A percentile compares a stretch with the other conserved stretches of the same genome.
phyloP scores from a whole-genome alignment of 92 coral and sea anemone species.

The Zoanthus sansibaricus region DNA sequence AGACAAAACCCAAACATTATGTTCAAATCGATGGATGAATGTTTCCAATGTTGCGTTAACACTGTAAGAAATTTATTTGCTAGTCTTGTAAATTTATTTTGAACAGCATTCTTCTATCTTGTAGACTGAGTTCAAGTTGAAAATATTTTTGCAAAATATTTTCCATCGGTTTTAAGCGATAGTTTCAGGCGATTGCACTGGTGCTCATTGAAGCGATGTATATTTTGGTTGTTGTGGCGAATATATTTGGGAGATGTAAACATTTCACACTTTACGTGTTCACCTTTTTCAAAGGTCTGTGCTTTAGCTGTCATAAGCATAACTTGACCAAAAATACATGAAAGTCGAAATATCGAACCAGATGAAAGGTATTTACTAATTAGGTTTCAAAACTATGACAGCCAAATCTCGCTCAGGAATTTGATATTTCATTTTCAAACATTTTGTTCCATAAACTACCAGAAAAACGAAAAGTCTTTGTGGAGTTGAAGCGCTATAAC shows the following conservation, averaged over 20 bases:
- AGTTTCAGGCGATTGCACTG: background rate
- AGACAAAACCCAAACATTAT: constrained; percentile 5
- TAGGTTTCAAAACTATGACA: background rate
- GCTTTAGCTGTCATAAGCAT: background rate
- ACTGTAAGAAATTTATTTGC: background rate
- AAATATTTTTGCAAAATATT: background rate
- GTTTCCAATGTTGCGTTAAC: background rate
- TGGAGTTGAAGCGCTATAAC: background rate
- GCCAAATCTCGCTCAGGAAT: background rate
- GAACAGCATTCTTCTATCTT: background rate
- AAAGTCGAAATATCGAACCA: background rate
- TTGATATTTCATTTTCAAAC: background rate
- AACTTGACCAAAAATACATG: constrained; percentile 17
- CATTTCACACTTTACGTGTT: background rate
- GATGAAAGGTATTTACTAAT: constrained; percentile 11
- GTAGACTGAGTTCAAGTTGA: background rate
- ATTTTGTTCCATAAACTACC: background rate
- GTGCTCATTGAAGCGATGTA: constrained; percentile 16
- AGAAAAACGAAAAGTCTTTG: background rate
- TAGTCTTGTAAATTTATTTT: background rate
- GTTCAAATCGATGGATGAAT: constrained; percentile 20
- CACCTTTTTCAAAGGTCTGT: constrained; percentile 15
- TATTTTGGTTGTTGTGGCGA: constrained; percentile 6
- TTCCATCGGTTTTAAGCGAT: background rate
- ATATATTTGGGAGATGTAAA: constrained; percentile 28